These are phyloP conservation scores for Acridotheres tristis DNA, from an alignment of 2,797 vertebrate species.

Conservation along the genomic window DNA sequence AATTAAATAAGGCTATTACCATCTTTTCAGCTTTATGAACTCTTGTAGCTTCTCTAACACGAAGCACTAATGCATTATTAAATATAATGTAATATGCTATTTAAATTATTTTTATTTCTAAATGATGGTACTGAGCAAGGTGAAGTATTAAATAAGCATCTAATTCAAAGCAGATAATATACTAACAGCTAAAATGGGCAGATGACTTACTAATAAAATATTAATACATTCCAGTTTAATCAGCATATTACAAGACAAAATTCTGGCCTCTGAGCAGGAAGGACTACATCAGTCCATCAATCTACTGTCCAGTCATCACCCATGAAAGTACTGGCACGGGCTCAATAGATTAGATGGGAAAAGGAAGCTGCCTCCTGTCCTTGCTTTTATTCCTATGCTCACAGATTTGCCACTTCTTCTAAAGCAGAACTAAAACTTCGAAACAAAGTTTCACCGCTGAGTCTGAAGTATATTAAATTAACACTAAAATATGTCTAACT, in stretches of 20 bases:
- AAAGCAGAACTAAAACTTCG: not conserved
- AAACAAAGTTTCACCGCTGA: not conserved
- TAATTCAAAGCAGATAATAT: not conserved
- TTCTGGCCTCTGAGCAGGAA: not conserved
- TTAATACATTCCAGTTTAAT: not conserved
- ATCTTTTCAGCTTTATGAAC: slow-evolving; percentile 19
- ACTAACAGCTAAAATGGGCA: not conserved
- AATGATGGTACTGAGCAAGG: not conserved
- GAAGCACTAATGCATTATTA: slow-evolving; percentile 14
- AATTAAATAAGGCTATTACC: slow-evolving; percentile 17
- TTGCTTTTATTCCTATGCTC: not conserved
- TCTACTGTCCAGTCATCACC: not conserved
- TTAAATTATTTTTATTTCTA: slow-evolving; percentile 42
- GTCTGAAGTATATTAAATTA: not conserved
- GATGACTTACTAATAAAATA: slow-evolving; percentile 9
- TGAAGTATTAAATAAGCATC: slow-evolving; percentile 20
- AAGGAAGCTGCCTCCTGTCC: not conserved
- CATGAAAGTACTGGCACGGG: not conserved
- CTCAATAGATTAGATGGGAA: not conserved
- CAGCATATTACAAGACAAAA: not conserved
- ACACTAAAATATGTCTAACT: not conserved
- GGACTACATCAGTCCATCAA: not conserved
- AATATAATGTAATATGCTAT: not conserved
- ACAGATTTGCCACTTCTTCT: not conserved
- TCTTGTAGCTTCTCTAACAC: slow-evolving; percentile 6